phyloP scores from a whole-genome alignment of 2,888 invertebrate species.

The Tiphia femorata region DNA sequence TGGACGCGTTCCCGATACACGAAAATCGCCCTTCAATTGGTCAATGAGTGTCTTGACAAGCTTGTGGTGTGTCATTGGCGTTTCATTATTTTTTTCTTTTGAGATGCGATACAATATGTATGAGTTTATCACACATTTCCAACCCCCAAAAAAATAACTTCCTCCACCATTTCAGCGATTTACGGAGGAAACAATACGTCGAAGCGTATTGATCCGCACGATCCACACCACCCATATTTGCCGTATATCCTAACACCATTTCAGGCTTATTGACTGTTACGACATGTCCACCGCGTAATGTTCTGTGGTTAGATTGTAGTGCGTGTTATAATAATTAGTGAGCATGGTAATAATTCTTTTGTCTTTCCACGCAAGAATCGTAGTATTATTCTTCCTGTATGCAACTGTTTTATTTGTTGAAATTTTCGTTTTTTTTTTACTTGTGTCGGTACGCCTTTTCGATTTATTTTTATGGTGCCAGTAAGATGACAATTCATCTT shows the following conservation, averaged over 20 bases:
- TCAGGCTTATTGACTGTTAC: conserved; percentile 16
- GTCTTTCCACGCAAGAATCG: conserved; percentile 23
- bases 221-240: conserved; percentile 45
- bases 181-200: conserved; percentile 41
- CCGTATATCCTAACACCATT: conserved; percentile 18
- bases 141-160: conserved; percentile 48
- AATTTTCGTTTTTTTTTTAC: conserved; percentile 22
- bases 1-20: conserved; percentile 5
- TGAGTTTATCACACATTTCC: conserved; percentile 36
- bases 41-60: conserved; percentile 31
- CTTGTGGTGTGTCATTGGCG: conserved; percentile 30
- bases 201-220: conserved; percentile 41
- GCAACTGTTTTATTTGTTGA: conserved; percentile 19
- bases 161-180: conserved; percentile 47
- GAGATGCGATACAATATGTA: conserved; percentile 36
- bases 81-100: conserved; percentile 24
- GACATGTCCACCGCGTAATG: conserved; percentile 16
- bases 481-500: conserved; percentile 32
- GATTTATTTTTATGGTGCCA: conserved; percentile 23
- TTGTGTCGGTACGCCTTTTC: conserved; percentile 18
- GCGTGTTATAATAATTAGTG: conserved; percentile 9
- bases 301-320: conserved; percentile 9
- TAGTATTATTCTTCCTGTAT: conserved; percentile 16
- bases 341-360: conserved; percentile 18
- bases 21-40: conserved; percentile 31